Evolutionary conservation across 2,888 invertebrate genomes (phyloP).

Genomic region (Cacoxenus indagator): DNA sequence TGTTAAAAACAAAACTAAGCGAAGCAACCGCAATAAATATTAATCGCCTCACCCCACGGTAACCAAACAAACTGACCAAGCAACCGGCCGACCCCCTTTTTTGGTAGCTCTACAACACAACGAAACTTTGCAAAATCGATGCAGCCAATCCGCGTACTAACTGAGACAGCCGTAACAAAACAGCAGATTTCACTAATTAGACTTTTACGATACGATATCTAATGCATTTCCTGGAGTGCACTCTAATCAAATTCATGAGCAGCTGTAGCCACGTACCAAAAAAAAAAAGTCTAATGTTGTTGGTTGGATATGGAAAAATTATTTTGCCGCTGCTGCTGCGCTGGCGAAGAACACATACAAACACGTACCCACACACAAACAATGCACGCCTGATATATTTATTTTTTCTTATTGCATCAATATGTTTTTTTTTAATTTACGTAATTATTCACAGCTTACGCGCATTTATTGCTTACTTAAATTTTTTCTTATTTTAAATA

Average conservation of each 20-base stretch:
- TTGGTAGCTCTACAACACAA: neutral
- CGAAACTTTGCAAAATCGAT: neutral
- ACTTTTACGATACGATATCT: too few species aligned
- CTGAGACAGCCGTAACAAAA: too few species aligned
- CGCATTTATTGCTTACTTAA: neutral
- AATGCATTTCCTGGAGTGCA: too few species aligned
- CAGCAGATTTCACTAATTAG: too few species aligned
- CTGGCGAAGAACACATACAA: neutral
- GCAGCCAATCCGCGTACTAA: neutral
- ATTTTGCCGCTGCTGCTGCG: neutral
- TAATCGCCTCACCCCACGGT: neutral
- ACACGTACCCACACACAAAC: too few species aligned
- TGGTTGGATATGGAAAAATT: neutral
- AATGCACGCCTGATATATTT: too few species aligned
- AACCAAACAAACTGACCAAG: too few species aligned
- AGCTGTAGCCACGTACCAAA: neutral
- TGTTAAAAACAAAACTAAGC: conserved; percentile 38
- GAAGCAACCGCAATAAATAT: too few species aligned
- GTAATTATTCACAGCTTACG: neutral
- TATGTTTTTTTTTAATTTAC: neutral
- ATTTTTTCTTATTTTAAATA: neutral
- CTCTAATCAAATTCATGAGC: too few species aligned
- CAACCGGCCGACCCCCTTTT: too few species aligned
- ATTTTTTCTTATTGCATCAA: too few species aligned
- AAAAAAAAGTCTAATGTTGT: too few species aligned